phyloP scores from a whole-genome alignment of 2,797 vertebrate species.

The Falco concolor region DNA sequence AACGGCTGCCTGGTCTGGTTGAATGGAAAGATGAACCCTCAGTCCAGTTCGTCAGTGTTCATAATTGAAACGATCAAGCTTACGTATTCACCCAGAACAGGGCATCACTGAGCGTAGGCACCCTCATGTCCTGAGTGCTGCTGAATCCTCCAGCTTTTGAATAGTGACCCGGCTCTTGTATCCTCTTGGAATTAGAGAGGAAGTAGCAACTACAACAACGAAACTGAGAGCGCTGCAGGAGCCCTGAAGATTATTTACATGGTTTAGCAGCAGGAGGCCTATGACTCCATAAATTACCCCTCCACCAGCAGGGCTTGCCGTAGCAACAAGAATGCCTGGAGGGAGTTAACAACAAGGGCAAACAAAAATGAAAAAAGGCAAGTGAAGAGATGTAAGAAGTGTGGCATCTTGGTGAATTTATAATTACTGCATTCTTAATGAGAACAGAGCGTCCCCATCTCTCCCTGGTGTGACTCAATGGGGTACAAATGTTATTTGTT shows the following conservation, averaged over 20 bases:
- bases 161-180: not conserved
- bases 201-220: not conserved
- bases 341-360: not conserved
- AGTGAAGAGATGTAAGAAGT: not conserved
- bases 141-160: not conserved
- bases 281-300: not conserved
- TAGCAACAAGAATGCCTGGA: not conserved
- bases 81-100: not conserved
- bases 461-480: not conserved
- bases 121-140: not conserved
- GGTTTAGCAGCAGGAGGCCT: not conserved
- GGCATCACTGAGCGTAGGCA: not conserved
- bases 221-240: not conserved
- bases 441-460: not conserved
- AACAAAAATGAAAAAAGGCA: not conserved
- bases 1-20: not conserved
- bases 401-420: not conserved
- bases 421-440: not conserved
- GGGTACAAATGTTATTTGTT: not conserved
- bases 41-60: not conserved
- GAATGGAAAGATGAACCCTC: not conserved
- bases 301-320: not conserved
- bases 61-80: not conserved
- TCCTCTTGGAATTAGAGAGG: not conserved
- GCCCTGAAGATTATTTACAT: not conserved